These are phyloP conservation scores for Pseudococcus viburni DNA, from an alignment of 2,888 invertebrate species.

Conservation along the genomic window DNA sequence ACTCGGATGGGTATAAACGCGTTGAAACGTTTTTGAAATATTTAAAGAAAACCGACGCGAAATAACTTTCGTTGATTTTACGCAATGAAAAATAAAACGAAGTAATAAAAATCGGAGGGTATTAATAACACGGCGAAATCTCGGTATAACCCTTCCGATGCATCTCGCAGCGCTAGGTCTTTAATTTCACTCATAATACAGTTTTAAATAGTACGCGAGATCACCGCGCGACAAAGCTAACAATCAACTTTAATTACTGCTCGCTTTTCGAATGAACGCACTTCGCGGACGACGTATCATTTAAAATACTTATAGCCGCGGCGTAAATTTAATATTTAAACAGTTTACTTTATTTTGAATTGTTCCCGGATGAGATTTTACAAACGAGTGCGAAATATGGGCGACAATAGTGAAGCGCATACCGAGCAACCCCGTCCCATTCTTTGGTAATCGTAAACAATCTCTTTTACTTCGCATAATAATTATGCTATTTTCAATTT, in stretches of 20 bases:
- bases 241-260: background rate
- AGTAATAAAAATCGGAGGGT: background rate
- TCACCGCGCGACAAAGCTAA: background rate
- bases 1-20: background rate
- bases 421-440: background rate
- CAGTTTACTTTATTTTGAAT: constrained; percentile 18
- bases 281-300: background rate
- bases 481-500: constrained; percentile 27
- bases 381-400: constrained; percentile 5
- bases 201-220: background rate
- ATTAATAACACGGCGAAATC: background rate
- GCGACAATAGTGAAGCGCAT: constrained; percentile 6
- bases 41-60: background rate
- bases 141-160: background rate
- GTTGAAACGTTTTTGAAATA: background rate
- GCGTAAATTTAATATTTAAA: constrained; percentile 27
- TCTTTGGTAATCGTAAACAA: background rate
- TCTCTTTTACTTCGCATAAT: constrained; percentile 26
- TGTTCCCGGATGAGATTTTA: constrained; percentile 27
- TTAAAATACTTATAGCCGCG: constrained; percentile 6
- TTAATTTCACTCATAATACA: background rate
- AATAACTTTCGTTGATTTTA: background rate
- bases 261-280: constrained; percentile 12
- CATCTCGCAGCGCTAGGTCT: background rate
- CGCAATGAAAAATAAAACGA: background rate